Conservation (phyloP, 2,888 invertebrate genomes). For the Ophioninae sp. region DNA sequence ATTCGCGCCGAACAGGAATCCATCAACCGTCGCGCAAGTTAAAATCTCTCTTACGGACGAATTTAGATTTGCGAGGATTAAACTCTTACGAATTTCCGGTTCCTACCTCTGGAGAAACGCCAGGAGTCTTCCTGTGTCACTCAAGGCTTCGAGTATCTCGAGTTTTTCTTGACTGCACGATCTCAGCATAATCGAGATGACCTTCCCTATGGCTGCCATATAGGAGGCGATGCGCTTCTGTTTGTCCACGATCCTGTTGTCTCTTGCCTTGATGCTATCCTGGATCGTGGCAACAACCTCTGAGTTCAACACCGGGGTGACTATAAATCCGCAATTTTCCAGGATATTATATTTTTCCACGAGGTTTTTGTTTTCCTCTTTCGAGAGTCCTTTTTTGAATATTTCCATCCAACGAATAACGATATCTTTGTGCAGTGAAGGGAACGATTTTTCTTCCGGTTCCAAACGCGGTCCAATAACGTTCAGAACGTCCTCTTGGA, state of each 20-base stretch:
- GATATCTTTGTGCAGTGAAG: conserved; percentile 38
- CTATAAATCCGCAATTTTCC: conserved; percentile 41
- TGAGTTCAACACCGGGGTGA: conserved; percentile 46
- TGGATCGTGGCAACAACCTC: conserved; percentile 44
- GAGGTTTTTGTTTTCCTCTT: conserved; percentile 30
- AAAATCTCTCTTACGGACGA: conserved; percentile 19
- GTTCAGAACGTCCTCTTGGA: conserved; percentile 33
- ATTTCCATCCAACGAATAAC: conserved; percentile 11
- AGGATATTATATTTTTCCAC: conserved; percentile 49
- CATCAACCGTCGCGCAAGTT: conserved; percentile 36
- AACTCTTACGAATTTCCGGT: conserved; percentile 30
- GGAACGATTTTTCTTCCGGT: conserved; percentile 11
- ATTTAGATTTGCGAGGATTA: conserved; percentile 25
- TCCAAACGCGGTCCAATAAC: conserved; percentile 39
- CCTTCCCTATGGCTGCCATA: conserved; percentile 51
- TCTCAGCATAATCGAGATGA: conserved; percentile 35
- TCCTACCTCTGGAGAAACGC: conserved; percentile 61
- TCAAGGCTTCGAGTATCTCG: conserved; percentile 38
- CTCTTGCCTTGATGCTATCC: conserved; percentile 38
- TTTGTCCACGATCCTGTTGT: conserved; percentile 49
- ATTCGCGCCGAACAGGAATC: conserved; percentile 56
- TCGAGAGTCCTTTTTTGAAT: conserved; percentile 42
- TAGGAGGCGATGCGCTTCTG: conserved; percentile 50
- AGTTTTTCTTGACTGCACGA: conserved; percentile 30
- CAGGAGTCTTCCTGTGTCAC: conserved; percentile 54